Conservation (phyloP, 2,888 invertebrate genomes). For the Dioctria linearis region DNA sequence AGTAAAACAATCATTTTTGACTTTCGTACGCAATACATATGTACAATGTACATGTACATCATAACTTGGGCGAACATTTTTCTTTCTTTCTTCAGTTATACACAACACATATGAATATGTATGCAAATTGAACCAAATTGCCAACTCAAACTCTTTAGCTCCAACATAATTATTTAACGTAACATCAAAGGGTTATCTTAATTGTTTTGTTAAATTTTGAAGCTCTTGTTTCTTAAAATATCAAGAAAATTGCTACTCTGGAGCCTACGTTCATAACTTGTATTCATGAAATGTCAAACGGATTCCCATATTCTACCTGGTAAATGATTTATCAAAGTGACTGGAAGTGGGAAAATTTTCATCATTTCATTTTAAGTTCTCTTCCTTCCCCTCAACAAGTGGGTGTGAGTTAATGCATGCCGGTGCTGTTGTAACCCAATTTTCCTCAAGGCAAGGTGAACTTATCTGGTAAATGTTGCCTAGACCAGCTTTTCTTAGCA, state of each 20-base stretch:
- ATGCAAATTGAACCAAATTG: background rate
- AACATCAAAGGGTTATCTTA: constrained; percentile 7
- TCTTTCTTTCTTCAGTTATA: too few relatives aligned
- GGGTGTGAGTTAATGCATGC: too few relatives aligned
- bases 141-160: background rate
- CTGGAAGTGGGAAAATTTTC: background rate
- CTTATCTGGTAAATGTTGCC: background rate
- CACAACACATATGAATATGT: too few relatives aligned
- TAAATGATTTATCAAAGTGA: background rate
- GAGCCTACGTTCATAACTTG: background rate
- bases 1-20: too few relatives aligned
- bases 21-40: too few relatives aligned
- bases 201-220: background rate
- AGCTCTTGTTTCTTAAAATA: constrained; percentile 1
- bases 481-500: background rate
- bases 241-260: background rate
- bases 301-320: background rate
- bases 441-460: background rate
- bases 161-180: background rate
- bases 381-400: background rate
- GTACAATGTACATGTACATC: too few relatives aligned
- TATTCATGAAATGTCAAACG: background rate
- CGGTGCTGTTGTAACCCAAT: background rate
- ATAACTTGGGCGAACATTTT: too few relatives aligned
- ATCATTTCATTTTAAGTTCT: background rate